A percentile compares a stretch with the other conserved stretches of the same genome.
phyloP scores from a whole-genome alignment of 2,113 vertebrate species.

The Alosa alosa region DNA sequence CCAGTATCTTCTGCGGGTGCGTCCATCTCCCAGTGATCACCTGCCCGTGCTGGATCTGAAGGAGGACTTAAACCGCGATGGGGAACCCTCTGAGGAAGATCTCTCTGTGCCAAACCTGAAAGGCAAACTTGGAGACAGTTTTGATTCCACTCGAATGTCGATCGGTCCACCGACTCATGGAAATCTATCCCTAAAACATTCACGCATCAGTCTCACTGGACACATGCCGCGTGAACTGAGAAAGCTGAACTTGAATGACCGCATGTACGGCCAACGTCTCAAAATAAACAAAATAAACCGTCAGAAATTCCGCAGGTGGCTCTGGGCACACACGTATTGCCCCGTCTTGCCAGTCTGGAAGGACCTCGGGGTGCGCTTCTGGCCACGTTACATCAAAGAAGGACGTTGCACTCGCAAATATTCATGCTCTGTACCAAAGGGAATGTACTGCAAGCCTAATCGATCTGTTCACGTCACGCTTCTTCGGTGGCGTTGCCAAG shows the following conservation, averaged over 20 bases:
- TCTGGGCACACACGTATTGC: constrained; percentile 73
- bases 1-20: constrained; percentile 68
- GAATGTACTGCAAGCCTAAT: constrained; percentile 75
- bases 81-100: constrained; percentile 72
- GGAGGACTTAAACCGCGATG: constrained; percentile 71
- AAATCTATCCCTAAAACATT: constrained; percentile 58
- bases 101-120: constrained; percentile 66
- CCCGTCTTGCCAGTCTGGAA: constrained; percentile 75
- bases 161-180: constrained; percentile 57
- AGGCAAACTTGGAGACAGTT: constrained; percentile 71
- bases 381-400: constrained; percentile 76
- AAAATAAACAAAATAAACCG: constrained; percentile 68
- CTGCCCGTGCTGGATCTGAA: constrained; percentile 70
- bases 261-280: constrained; percentile 59
- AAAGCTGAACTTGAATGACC: constrained; percentile 60
- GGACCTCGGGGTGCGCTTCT: constrained; percentile 73
- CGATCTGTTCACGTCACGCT: constrained; percentile 75
- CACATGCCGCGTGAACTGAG: constrained; percentile 63
- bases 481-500: constrained; percentile 76
- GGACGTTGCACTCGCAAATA: constrained; percentile 69
- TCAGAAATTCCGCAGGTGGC: constrained; percentile 71
- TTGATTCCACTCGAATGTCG: constrained; percentile 71
- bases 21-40: constrained; percentile 71
- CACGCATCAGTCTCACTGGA: constrained; percentile 51
- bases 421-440: constrained; percentile 75